Base-by-base conservation (phyloP, 1,140 invertebrate genomes). In the Eumeta japonica region DNA sequence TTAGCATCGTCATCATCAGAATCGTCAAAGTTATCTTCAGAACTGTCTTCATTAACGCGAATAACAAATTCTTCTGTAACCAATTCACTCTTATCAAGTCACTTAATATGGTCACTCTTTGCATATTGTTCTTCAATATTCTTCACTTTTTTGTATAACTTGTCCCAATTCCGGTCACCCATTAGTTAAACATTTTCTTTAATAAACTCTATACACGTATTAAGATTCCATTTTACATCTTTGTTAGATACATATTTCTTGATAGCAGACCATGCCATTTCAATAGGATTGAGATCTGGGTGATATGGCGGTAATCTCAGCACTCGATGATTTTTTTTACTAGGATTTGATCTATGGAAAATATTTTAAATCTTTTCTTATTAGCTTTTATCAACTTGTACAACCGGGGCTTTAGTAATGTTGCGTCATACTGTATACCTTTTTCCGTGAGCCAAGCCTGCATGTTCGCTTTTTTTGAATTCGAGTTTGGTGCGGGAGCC, bases 21-120 rank as follows among this genome's bases (percentile, higher is more conserved):
- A n/a, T n/a, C n/a, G n/a, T n/a, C n/a, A n/a, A n/a, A n/a, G n/a
- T n/a, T n/a, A n/a, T n/a, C n/a, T n/a, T n/a, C n/a, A n/a, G n/a
- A n/a, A n/a, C n/a, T 31, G 9, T 31, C 29, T 2, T 31, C 29
- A 14, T 31, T 17, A 28, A 12, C 15, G 41, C 43, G 54, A 46
- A 48, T 48, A 28, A 41, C 35, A 11, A 43, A 47, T 34, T 43
- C 3, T 16, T 48, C 46, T 20, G 41, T 48, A 12, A 48, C 10
- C 10, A 28, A 3, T 28, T 48, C 38, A n/a, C n/a, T n/a, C n/a
- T n/a, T n/a, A n/a, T n/a, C n/a, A n/a, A n/a, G n/a, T n/a, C n/a
- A n/a, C 3, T 43, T 20, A 0, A 48, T n/a, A n/a, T n/a, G n/a
- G n/a, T n/a, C n/a, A n/a, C n/a, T n/a, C n/a, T n/a, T n/a, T n/a